Conservation (phyloP, 2,113 vertebrate species). For the Pluvianellus socialis region DNA sequence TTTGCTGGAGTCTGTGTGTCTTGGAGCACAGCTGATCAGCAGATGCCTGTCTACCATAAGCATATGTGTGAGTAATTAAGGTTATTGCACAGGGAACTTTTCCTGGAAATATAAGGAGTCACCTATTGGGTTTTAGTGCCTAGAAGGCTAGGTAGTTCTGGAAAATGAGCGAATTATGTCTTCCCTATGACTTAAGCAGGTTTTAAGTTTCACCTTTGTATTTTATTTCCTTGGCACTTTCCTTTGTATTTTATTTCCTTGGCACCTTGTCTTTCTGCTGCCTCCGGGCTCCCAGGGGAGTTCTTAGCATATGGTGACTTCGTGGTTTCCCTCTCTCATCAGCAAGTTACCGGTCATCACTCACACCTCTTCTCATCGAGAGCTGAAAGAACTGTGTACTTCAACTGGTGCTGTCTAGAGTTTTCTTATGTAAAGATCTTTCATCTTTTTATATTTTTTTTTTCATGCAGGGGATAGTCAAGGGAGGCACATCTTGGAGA, state of each 20-base stretch:
- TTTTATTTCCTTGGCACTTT: neutral
- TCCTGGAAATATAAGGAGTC: neutral
- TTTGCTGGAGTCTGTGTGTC: neutral
- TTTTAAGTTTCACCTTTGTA: neutral
- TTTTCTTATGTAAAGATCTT: neutral
- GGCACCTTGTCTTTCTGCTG: neutral
- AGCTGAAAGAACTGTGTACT: neutral
- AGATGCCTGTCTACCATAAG: neutral
- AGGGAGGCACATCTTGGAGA: neutral
- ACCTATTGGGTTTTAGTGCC: neutral
- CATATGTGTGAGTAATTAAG: neutral
- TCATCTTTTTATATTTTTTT: neutral
- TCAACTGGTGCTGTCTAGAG: neutral
- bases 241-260: neutral
- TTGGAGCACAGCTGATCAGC: constrained; percentile 17
- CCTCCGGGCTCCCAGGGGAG: neutral
- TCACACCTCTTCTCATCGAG: neutral
- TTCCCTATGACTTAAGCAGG: neutral
- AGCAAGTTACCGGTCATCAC: neutral
- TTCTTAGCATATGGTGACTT: neutral
- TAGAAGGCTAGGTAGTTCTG: neutral
- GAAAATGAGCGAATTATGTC: neutral
- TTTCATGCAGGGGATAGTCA: neutral
- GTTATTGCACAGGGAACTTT: neutral
- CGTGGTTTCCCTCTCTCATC: neutral